Evolutionary conservation across 2,113 vertebrate species (phyloP).

Genomic region (Alaudala cheleensis): DNA sequence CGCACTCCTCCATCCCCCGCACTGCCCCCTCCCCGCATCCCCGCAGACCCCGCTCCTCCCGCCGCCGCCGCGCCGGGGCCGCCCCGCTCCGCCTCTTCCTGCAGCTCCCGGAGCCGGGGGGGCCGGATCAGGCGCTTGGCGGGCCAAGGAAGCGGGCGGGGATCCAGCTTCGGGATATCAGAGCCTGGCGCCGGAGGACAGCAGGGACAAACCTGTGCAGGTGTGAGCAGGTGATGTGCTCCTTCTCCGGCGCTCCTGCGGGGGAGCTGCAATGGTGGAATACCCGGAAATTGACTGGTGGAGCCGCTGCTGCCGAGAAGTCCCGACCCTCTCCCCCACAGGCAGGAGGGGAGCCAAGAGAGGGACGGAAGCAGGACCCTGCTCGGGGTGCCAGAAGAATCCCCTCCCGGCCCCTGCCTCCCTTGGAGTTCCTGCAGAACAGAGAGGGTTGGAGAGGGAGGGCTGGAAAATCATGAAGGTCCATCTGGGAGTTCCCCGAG

Average conservation of each 20-base stretch:
- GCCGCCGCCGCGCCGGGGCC: not conserved
- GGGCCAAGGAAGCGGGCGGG: not conserved
- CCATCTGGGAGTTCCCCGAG: not conserved
- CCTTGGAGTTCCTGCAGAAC: not conserved
- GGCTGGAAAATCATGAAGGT: not conserved
- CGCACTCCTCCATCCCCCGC: no score
- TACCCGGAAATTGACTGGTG: not conserved
- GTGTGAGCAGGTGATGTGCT: not conserved
- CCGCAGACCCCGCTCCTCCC: not conserved
- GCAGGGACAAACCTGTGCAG: not conserved
- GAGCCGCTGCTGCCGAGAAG: not conserved
- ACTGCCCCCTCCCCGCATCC: not conserved
- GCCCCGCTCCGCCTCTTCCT: not conserved
- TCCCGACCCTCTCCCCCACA: not conserved
- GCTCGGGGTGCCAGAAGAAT: not conserved
- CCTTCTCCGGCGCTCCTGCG: not conserved
- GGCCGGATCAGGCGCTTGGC: not conserved
- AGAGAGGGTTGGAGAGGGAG: not conserved
- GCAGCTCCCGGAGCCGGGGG: not conserved
- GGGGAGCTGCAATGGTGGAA: not conserved
- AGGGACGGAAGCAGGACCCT: not conserved
- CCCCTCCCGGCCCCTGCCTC: not conserved
- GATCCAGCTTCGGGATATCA: rapidly evolving
- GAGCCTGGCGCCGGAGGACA: not conserved
- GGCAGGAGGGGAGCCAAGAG: not conserved